Percentiles rank a stretch among this genome's conserved stretches.
Evolutionary conservation across 2,888 invertebrate genomes (phyloP).

Genomic region (Lamellibrachia satsuma): DNA sequence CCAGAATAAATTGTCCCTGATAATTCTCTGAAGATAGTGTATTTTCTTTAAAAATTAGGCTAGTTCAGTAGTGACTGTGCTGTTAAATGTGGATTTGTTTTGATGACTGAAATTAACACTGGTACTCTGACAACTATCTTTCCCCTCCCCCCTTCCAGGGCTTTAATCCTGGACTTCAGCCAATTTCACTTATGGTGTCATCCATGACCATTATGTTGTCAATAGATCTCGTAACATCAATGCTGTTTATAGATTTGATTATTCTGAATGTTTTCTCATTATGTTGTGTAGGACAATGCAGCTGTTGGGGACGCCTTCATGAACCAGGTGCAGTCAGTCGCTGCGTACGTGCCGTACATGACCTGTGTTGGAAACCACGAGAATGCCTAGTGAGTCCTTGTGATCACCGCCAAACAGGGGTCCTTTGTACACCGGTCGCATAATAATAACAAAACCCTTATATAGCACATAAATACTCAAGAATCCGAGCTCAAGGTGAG

Average conservation of each 20-base stretch:
- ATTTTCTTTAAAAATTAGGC: not conserved
- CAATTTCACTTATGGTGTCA: not conserved
- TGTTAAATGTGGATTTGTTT: no score
- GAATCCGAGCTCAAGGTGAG: no score
- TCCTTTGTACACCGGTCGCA: not conserved
- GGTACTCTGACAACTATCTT: no score
- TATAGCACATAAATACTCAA: not conserved
- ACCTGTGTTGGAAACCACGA: conserved; percentile 90
- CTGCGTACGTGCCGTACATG: conserved; percentile 86
- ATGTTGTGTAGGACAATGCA: conserved; percentile 72
- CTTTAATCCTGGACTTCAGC: no score
- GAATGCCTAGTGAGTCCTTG: conserved; percentile 76
- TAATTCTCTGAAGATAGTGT: not conserved
- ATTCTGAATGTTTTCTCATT: not conserved
- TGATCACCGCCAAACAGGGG: not conserved
- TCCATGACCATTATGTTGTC: conserved; percentile 14
- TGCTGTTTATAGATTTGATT: not conserved
- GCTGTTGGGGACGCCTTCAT: conserved; percentile 90
- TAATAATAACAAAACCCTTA: not conserved
- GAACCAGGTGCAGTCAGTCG: conserved; percentile 87
- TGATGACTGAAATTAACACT: no score
- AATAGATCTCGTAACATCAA: not conserved
- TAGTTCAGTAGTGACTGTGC: no score
- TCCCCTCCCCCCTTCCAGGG: no score
- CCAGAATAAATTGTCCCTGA: not conserved